These are phyloP conservation scores for Monomorium pharaonis DNA, from an alignment of 1,140 invertebrate species.

Conservation along the genomic window DNA sequence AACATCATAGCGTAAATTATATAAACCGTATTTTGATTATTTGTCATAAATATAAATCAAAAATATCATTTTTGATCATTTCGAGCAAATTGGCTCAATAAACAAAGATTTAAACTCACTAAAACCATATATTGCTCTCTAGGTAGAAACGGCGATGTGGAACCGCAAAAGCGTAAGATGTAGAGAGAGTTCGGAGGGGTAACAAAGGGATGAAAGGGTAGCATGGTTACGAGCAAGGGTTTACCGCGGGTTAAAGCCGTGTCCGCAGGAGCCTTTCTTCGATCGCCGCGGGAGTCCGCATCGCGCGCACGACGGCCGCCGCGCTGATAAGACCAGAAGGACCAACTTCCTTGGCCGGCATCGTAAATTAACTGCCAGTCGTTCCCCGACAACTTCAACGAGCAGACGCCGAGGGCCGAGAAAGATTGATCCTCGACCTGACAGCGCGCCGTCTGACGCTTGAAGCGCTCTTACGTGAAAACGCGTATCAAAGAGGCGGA, in stretches of 20 bases:
- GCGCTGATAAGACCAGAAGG: constrained; percentile 56
- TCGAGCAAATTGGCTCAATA: background rate
- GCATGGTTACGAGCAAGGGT: constrained; percentile 32
- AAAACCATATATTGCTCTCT: background rate
- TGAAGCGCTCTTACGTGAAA: constrained; percentile 23
- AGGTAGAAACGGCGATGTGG: background rate
- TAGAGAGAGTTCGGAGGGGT: background rate
- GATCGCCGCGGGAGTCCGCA: constrained; percentile 41
- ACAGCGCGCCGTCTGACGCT: constrained; percentile 8
- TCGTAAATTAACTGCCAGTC: constrained; percentile 64
- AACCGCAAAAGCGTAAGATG: constrained; percentile 5
- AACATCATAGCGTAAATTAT: no score
- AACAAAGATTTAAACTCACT: constrained; percentile 27
- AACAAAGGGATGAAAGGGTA: constrained; percentile 46
- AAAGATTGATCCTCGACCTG: constrained; percentile 45
- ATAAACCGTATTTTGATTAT: no score
- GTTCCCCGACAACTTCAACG: constrained; percentile 55
- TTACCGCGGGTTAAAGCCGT: constrained; percentile 26
- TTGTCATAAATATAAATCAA: background rate
- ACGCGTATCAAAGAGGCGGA: constrained; percentile 35
- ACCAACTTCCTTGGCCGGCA: constrained; percentile 21
- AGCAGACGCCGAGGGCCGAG: constrained; percentile 22
- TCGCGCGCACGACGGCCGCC: constrained; percentile 7
- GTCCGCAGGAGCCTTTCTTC: constrained; percentile 40
- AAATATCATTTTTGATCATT: background rate